phyloP scores from a whole-genome alignment of 2,113 vertebrate genomes.

The Menidia beryllina region DNA sequence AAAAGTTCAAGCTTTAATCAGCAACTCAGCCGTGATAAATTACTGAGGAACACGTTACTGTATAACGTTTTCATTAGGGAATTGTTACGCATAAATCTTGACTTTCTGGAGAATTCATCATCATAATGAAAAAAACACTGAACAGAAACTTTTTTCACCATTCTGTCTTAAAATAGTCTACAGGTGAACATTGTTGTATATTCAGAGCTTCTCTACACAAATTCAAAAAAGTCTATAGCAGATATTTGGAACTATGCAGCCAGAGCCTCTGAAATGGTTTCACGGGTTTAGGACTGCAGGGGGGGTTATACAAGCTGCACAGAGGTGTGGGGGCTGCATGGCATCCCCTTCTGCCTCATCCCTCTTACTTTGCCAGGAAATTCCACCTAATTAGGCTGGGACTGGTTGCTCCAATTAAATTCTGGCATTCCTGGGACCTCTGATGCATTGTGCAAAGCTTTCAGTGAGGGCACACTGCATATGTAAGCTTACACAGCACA shows the following conservation, averaged over 20 bases:
- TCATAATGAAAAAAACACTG: slow-evolving; percentile 23
- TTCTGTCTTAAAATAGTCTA: slow-evolving; percentile 10
- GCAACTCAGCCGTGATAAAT: slow-evolving; percentile 26
- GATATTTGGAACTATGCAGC: slow-evolving; percentile 11
- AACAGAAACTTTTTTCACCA: slow-evolving; percentile 3
- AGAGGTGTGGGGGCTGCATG: not conserved
- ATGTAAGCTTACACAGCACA: slow-evolving; percentile 27
- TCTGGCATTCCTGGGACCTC: slow-evolving; percentile 71
- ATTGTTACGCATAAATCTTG: slow-evolving; percentile 24
- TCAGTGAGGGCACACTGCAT: slow-evolving; percentile 18
- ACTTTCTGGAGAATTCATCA: slow-evolving; percentile 9
- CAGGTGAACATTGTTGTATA: slow-evolving; percentile 1
- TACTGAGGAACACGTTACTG: not conserved
- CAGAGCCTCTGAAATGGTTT: slow-evolving; percentile 16
- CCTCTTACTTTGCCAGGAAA: slow-evolving; percentile 74
- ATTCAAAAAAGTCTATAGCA: not conserved
- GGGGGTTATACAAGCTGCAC: slow-evolving; percentile 11
- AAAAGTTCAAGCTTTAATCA: slow-evolving; percentile 50
- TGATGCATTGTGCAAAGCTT: slow-evolving; percentile 59
- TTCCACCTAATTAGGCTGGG: slow-evolving; percentile 79
- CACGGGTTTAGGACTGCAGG: slow-evolving; percentile 31
- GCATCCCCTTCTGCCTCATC: slow-evolving; percentile 32
- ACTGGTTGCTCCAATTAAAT: slow-evolving; percentile 77
- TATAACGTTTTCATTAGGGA: slow-evolving; percentile 18
- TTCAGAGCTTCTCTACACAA: slow-evolving; percentile 3